These are phyloP conservation scores for Thymelicus acteon DNA, from an alignment of 2,888 invertebrate genomes.

Conservation along the genomic window DNA sequence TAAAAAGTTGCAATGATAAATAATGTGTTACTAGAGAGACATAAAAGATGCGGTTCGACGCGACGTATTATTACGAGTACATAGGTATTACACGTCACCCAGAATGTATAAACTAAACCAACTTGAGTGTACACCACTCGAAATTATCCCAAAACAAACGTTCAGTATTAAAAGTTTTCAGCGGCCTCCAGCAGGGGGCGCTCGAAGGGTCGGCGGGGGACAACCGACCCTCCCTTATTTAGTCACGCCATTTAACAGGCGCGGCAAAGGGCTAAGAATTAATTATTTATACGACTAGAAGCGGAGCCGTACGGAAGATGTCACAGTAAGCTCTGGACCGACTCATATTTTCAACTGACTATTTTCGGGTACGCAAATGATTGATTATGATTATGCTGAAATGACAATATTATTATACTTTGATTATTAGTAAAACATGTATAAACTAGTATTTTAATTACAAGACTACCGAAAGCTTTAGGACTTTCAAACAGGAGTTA, in stretches of 20 bases:
- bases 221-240: constrained; percentile 70
- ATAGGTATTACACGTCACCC: constrained; percentile 4
- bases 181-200: constrained; percentile 47
- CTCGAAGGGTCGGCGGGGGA: constrained; percentile 46
- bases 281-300: constrained; percentile 65
- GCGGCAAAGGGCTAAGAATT: constrained; percentile 76
- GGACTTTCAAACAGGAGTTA: too few relatives aligned
- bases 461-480: too few relatives aligned
- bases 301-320: constrained; percentile 54
- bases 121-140: constrained; percentile 48
- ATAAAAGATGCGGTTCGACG: not conserved
- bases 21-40: not conserved
- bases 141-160: constrained; percentile 67
- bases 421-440: too few relatives aligned
- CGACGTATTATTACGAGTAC: not conserved
- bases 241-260: constrained; percentile 79
- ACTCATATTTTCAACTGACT: constrained; percentile 47
- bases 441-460: too few relatives aligned
- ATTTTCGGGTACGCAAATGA: constrained; percentile 43
- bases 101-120: constrained; percentile 34
- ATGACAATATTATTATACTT: constrained; percentile 5
- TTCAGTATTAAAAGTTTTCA: constrained; percentile 70
- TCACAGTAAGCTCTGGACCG: constrained; percentile 51
- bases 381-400: constrained; percentile 33
- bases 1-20: too few relatives aligned